phyloP scores from a whole-genome alignment of 2,888 invertebrate species.

The Cosmorhoe ocellata region DNA sequence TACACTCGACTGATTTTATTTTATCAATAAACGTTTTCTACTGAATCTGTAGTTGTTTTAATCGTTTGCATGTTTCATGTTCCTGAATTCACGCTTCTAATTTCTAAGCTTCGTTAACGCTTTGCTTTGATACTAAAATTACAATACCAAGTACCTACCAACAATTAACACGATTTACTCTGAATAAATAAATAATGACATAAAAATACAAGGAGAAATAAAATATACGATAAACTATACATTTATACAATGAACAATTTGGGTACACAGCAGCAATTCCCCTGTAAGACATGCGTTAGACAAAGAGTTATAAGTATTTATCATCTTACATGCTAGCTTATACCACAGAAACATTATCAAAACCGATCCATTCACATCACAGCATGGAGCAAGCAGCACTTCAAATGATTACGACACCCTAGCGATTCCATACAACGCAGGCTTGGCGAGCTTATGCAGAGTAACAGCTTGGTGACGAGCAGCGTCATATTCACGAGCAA shows the following conservation, averaged over 20 bases:
- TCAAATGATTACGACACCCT: constrained; percentile 47
- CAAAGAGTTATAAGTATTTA: not conserved
- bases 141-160: constrained; percentile 26
- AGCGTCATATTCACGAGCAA: constrained; percentile 49
- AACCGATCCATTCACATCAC: constrained; percentile 55
- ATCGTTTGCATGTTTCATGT: constrained; percentile 66
- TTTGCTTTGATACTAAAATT: constrained; percentile 66
- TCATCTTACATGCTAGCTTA: constrained; percentile 10
- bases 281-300: not conserved
- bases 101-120: constrained; percentile 72
- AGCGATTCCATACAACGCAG: constrained; percentile 51
- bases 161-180: constrained; percentile 41
- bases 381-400: constrained; percentile 65
- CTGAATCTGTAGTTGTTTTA: constrained; percentile 73
- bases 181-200: constrained; percentile 40
- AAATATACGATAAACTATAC: constrained; percentile 13
- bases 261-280: constrained; percentile 22
- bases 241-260: too few species aligned
- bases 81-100: constrained; percentile 61
- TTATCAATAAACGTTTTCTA: constrained; percentile 78
- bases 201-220: constrained; percentile 26
- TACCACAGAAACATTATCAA: constrained; percentile 12
- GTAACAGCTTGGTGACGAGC: constrained; percentile 61
- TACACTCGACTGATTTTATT: constrained; percentile 79
- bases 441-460: constrained; percentile 64